Conservation (phyloP, 2,888 invertebrate species). For the Noctua pronuba region DNA sequence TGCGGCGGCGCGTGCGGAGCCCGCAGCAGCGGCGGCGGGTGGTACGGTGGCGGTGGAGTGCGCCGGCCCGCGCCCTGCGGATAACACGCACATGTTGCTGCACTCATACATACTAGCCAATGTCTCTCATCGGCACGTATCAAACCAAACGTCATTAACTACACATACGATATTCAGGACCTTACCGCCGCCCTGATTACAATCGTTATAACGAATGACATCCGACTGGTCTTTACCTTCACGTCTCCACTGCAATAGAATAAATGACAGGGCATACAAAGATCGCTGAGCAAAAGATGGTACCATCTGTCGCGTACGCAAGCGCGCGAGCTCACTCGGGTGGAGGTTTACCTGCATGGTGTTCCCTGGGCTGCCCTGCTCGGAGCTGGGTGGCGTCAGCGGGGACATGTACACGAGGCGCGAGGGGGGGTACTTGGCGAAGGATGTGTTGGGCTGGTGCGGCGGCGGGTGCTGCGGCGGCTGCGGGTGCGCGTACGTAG, state of each 20-base stretch:
- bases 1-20: constrained; percentile 79
- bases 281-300: constrained; percentile 84
- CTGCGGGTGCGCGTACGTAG: constrained; percentile 84
- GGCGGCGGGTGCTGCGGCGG: constrained; percentile 81
- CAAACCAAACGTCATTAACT: constrained; percentile 58
- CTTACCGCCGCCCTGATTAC: constrained; percentile 66
- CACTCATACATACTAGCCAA: constrained; percentile 58
- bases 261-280: constrained; percentile 55
- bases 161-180: constrained; percentile 64
- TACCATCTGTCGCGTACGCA: constrained; percentile 81
- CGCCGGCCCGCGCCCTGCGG: constrained; percentile 91
- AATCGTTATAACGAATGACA: constrained; percentile 65
- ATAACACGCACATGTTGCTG: constrained; percentile 71
- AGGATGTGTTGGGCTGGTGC: constrained; percentile 80
- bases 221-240: constrained; percentile 50
- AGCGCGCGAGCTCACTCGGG: constrained; percentile 76
- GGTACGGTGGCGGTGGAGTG: constrained; percentile 95
- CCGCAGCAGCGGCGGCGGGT: constrained; percentile 89
- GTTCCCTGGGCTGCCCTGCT: constrained; percentile 95
- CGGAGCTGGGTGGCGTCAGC: constrained; percentile 96
- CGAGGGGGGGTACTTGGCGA: constrained; percentile 86
- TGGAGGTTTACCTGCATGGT: constrained; percentile 89
- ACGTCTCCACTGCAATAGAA: constrained; percentile 69
- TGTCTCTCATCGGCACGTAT: constrained; percentile 49
- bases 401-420: constrained; percentile 94